Evolutionary conservation across 2,113 vertebrate species (phyloP), one percentile per base, ranked within the genome.

Genomic region (Chloropsis cyanopogon): DNA sequence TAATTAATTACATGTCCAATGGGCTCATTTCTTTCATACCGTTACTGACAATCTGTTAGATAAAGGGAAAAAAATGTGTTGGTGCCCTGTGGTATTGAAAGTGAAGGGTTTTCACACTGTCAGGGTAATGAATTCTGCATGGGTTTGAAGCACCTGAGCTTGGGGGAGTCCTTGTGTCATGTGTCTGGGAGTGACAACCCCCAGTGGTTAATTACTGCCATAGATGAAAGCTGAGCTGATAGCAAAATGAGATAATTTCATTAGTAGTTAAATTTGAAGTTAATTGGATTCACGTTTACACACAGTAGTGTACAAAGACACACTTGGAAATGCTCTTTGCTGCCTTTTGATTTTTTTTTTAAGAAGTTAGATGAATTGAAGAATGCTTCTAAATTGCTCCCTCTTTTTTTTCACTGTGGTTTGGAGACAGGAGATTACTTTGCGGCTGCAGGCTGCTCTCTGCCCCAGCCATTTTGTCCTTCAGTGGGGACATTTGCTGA

Each of bases 151-250:
- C 79, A 91, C 97, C 95, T 97, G 97, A 96, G 95, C 96, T 96
- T 96, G 95, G 97, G 97, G 95, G 95, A 97, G 94, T 96, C 97
- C 97, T 93, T 19, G 59, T 97, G 97, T 98, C 98, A 98, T 98
- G 96, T 98, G 96, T 98, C 98, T 97, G 90, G 97, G 97, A 98
- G 95, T 98, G 98, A 98, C 98, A 98, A 98, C 98, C 98, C 98
- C 98, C 97, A 98, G 98, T 98, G 98, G 98, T 98, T 98, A 98
- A 98, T 98, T 98, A 98, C 98, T 98, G 98, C 98, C 97, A 97
- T 75, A 70, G 89, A 98, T 97, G 97, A 98, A 97, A 98, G 96
- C 96, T 69, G 97, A 97, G 97, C 97, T 97, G 97, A 97, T 97
- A 97, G 96, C 92, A 96, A 97, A 97, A 97, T 96, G 97, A 98